These are phyloP conservation scores for Silurus meridionalis DNA, from an alignment of 2,113 vertebrate genomes.

Conservation along the genomic window DNA sequence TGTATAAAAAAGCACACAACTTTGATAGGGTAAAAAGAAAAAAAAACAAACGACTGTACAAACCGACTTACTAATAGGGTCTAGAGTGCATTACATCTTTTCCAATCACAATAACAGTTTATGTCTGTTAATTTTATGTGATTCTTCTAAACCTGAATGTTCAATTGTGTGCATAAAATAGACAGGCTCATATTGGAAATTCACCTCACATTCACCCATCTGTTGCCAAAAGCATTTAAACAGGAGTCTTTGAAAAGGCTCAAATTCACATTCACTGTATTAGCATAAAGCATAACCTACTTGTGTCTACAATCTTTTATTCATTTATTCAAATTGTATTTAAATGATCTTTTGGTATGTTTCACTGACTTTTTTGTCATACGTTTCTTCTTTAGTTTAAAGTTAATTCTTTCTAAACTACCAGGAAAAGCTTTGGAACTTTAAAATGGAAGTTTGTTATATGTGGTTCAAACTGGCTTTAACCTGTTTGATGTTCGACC, in stretches of 20 bases:
- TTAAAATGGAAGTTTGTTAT: neutral
- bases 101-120: neutral
- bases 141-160: neutral
- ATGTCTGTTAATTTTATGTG: neutral
- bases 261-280: neutral
- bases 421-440: neutral
- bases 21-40: neutral
- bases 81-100: neutral
- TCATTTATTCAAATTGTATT: neutral
- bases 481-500: neutral
- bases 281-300: neutral
- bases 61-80: neutral
- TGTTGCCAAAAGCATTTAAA: neutral
- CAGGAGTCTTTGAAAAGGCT: neutral
- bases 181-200: neutral
- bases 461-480: neutral
- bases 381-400: neutral
- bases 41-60: neutral
- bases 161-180: neutral
- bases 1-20: neutral
- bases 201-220: neutral
- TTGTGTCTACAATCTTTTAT: neutral
- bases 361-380: neutral
- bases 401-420: neutral
- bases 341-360: neutral